Base-by-base conservation (phyloP, 2,113 vertebrate genomes). In the Brienomyrus longianalis region DNA sequence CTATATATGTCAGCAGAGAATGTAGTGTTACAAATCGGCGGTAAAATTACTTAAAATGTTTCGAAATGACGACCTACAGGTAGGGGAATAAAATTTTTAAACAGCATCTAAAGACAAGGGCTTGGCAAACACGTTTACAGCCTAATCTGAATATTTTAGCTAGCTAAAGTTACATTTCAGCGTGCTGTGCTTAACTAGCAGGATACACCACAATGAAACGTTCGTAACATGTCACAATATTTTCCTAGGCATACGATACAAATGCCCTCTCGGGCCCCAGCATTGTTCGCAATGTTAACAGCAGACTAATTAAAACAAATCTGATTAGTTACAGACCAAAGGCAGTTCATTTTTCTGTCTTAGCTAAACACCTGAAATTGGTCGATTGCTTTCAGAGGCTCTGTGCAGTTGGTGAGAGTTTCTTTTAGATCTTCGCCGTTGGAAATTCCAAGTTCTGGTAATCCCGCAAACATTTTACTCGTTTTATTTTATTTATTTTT, bases 351-450 rank as follows among this genome's bases (percentile, higher is more conserved):
- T 45, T 47, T 48, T 83, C 31, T 80, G 39, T 83, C 15, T 83
- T n/a, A 48, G 7, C 21, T 84, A 23, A 52, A 21, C 91, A 98
- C 98, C 98, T 99, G 98, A 91, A 99, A 99, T 95, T 99, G 98
- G 87, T 99, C 98, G 91, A 99, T 99, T 91, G 98, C 98, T 95
- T 99, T 99, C 83, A 99, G 96, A 19, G 98, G 98, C 92, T 99
- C 98, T 0, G 98, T 98, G 95, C 98, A 99, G 96, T 99, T 99
- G 88, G 98, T 99, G 8, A 99, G 96, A 86, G 98, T 99, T 94
- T 99, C 98, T 93, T 99, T 99, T 6, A 99, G 94, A 89, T 99
- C 98, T 91, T 99, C 98, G 23, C 98, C 98, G 89, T 98, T 99
- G 35, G 98, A 98, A 90, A 99, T 98, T 5, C 98, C 98, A 90